Evolutionary conservation across 2,888 invertebrate species (phyloP).

Genomic region (Pomacea canaliculata): DNA sequence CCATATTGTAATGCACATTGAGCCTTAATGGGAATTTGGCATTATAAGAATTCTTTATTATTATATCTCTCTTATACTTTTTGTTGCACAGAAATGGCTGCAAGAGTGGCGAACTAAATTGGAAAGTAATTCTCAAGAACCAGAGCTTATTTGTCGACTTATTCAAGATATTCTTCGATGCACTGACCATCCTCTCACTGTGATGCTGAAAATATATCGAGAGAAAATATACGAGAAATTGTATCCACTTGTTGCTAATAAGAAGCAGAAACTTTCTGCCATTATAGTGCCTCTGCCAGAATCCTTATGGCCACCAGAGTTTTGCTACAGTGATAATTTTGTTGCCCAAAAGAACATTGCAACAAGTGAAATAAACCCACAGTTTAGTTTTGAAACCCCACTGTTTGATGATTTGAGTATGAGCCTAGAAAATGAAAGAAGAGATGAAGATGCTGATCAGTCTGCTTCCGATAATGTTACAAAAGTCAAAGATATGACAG

Average conservation of each 20-base stretch:
- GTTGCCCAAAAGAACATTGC: neutral
- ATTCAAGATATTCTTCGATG: conserved; percentile 56
- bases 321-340: neutral
- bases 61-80: no score
- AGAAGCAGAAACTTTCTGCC: conserved; percentile 39
- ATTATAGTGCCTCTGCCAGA: conserved; percentile 47
- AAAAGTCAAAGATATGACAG: neutral
- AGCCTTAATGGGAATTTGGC: no score
- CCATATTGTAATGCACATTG: no score
- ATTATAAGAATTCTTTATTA: no score
- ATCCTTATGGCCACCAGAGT: conserved; percentile 28
- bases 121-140: conserved; percentile 50
- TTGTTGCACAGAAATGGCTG: conserved; percentile 52
- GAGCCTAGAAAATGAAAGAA: no score
- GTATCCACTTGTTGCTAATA: conserved; percentile 47
- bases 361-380: neutral
- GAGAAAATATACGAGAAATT: conserved; percentile 51
- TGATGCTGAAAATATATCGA: conserved; percentile 54
- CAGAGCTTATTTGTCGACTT: conserved; percentile 53
- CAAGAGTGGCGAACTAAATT: conserved; percentile 53
- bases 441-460: neutral
- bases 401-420: no score
- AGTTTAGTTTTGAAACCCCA: neutral
- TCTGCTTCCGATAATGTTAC: conserved; percentile 12
- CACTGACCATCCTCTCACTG: conserved; percentile 61